These are phyloP conservation scores for Tachuris rubrigastra DNA, from an alignment of 2,113 vertebrate species.

Conservation along the genomic window DNA sequence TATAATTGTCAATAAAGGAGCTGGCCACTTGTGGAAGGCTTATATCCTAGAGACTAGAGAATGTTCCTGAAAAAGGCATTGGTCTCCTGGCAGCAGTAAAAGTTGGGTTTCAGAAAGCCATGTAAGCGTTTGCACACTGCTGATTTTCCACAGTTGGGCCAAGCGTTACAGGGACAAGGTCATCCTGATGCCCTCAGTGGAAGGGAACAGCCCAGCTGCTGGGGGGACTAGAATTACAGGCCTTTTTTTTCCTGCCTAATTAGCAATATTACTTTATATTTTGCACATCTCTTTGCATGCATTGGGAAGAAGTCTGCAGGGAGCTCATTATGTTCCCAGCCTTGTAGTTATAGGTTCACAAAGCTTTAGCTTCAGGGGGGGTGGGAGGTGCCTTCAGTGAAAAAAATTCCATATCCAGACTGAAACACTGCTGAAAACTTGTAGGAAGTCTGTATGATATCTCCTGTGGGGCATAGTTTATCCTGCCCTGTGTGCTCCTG, in stretches of 20 bases:
- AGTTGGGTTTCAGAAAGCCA: not conserved
- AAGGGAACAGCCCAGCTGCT: not conserved
- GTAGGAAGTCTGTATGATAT: not conserved
- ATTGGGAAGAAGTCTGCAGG: not conserved
- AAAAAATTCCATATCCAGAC: not conserved
- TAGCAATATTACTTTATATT: slow-evolving; percentile 31
- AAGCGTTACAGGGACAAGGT: not conserved
- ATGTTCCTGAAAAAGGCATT: not conserved
- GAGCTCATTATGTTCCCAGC: slow-evolving; percentile 45
- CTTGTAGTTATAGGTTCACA: not conserved
- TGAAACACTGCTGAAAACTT: not conserved
- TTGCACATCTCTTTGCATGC: not conserved
- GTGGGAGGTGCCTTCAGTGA: not conserved
- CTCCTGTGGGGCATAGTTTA: not conserved
- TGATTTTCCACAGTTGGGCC: not conserved
- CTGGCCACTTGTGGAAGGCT: not conserved
- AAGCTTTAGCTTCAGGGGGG: slow-evolving; percentile 11
- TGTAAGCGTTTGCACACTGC: not conserved
- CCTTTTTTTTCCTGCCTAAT: slow-evolving; percentile 12
- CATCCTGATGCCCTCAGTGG: not conserved
- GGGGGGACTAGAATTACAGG: not conserved
- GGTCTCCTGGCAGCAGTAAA: not conserved
- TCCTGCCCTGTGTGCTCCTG: not conserved
- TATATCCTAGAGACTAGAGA: not conserved
- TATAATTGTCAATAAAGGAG: not conserved